Conservation (phyloP, 2,888 invertebrate species). For the Phortica okadai region DNA sequence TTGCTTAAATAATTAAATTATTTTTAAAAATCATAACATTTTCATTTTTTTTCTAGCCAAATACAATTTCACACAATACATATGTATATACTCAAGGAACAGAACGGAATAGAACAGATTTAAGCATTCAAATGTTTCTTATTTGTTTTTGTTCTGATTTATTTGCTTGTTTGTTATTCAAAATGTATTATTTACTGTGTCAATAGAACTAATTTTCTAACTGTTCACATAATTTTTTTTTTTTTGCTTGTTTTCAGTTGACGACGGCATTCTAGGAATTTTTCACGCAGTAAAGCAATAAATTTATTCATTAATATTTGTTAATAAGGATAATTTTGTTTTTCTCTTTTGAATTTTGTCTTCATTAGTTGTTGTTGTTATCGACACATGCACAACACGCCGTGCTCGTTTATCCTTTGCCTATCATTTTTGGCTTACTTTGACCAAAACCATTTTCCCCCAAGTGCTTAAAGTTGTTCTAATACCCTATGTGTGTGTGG, state of each 20-base stretch:
- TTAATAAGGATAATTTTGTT: slow-evolving; percentile 3
- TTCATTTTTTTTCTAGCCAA: too few species aligned
- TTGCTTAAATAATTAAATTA: not conserved
- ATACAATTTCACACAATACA: too few species aligned
- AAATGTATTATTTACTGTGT: too few species aligned
- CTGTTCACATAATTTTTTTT: slow-evolving; percentile 29
- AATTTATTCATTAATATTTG: slow-evolving; percentile 42
- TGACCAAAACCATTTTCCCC: not conserved
- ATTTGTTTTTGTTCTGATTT: too few species aligned
- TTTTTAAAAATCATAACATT: not conserved
- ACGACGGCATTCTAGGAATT: slow-evolving; percentile 70
- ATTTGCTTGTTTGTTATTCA: too few species aligned
- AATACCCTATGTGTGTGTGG: slow-evolving; percentile 4
- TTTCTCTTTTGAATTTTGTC: slow-evolving; percentile 10
- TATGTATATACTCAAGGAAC: too few species aligned
- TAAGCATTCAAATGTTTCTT: too few species aligned
- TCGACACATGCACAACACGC: too few species aligned
- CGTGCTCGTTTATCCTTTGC: slow-evolving; percentile 42
- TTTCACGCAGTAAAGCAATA: slow-evolving; percentile 60
- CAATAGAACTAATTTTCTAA: too few species aligned
- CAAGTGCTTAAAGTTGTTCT: slow-evolving; percentile 13
- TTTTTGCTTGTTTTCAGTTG: slow-evolving; percentile 47
- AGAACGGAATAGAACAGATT: too few species aligned
- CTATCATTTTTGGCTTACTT: slow-evolving; percentile 34
- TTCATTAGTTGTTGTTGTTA: slow-evolving; percentile 15